phyloP scores from a whole-genome alignment of 2,888 invertebrate species.

The Xestoiulus laeticollis region DNA sequence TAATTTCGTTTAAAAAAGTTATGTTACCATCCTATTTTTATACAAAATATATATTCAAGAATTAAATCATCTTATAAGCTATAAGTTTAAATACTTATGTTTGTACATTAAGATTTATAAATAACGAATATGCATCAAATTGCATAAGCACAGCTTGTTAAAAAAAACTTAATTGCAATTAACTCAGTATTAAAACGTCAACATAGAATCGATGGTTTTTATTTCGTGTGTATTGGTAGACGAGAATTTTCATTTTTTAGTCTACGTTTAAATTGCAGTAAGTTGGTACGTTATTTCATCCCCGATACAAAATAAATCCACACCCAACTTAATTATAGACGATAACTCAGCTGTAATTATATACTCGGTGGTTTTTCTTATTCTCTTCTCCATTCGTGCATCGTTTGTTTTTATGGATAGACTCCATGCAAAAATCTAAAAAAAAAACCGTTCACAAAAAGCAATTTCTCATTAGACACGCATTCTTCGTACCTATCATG shows the following conservation, averaged over 20 bases:
- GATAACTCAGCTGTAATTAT: conserved; percentile 32
- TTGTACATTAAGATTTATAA: too few species aligned
- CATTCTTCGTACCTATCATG: conserved; percentile 6
- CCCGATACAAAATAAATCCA: neutral
- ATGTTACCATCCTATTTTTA: too few species aligned
- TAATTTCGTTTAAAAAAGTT: too few species aligned
- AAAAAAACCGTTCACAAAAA: neutral
- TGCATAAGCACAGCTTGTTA: too few species aligned
- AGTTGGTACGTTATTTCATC: neutral
- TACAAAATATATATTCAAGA: too few species aligned
- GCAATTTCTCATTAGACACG: conserved; percentile 19
- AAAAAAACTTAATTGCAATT: neutral
- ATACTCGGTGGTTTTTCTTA: neutral
- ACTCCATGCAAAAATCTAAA: neutral
- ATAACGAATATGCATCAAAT: too few species aligned
- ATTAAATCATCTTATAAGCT: too few species aligned
- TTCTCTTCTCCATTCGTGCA: neutral
- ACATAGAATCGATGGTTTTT: neutral
- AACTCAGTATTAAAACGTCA: too few species aligned
- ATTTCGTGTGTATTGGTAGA: neutral
- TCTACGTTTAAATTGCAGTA: neutral
- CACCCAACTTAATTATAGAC: conserved; percentile 24
- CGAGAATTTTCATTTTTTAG: neutral
- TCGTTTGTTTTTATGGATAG: neutral
- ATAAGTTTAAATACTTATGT: too few species aligned